Conservation (phyloP, 2,113 vertebrate species). For the Tachuris rubrigastra region DNA sequence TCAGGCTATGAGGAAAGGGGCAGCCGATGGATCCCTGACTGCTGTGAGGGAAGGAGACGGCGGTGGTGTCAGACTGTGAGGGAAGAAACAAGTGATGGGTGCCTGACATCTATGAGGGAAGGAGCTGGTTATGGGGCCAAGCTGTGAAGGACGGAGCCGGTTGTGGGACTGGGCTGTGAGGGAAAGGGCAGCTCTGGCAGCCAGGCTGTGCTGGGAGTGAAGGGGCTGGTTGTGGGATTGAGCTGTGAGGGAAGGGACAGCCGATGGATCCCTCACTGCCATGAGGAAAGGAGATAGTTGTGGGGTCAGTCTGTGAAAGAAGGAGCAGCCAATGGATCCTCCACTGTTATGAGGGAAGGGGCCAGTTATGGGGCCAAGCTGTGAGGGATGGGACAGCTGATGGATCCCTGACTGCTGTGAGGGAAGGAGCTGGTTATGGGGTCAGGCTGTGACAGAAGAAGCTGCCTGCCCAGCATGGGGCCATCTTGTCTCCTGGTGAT, state of each 20-base stretch:
- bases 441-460: background rate
- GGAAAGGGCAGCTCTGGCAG: too few relatives aligned
- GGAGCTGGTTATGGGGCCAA: rapidly evolving
- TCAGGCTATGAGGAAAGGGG: background rate
- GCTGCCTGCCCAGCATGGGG: background rate
- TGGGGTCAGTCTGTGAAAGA: too few relatives aligned
- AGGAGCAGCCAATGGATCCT: background rate
- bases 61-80: rapidly evolving
- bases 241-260: background rate
- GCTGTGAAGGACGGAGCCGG: background rate
- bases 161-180: too few relatives aligned
- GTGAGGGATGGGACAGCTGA: rapidly evolving
- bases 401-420: rapidly evolving
- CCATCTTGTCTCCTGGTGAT: background rate
- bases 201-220: background rate
- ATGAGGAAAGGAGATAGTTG: too few relatives aligned
- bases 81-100: background rate
- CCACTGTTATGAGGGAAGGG: background rate
- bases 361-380: rapidly evolving
- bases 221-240: rapidly evolving
- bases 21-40: background rate
- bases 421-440: rapidly evolving
- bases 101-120: background rate
- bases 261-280: too few relatives aligned
- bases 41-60: rapidly evolving